Conservation (phyloP, 2,113 vertebrate genomes). For the Grammomys surdaster region DNA sequence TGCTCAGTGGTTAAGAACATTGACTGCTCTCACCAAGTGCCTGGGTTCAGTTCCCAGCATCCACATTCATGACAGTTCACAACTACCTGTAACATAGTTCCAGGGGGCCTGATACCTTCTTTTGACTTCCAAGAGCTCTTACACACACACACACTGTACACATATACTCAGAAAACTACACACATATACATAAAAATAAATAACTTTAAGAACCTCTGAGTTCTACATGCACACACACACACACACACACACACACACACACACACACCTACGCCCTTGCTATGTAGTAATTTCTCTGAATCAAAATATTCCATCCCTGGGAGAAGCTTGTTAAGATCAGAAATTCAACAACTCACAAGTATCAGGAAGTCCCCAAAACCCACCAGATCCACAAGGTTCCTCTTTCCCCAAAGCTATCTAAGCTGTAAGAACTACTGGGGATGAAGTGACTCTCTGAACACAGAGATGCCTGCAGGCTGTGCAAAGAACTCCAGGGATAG, state of each 20-base stretch:
- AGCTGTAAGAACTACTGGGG: neutral
- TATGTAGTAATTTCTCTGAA: neutral
- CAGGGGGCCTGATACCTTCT: no score
- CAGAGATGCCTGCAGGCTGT: neutral
- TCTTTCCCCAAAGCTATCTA: neutral
- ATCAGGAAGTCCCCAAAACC: neutral
- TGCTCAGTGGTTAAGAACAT: neutral
- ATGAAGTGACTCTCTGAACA: neutral
- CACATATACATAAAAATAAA: neutral
- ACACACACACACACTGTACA: neutral
- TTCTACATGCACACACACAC: neutral
- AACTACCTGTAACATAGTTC: neutral
- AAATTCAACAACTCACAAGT: neutral
- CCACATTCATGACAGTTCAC: neutral
- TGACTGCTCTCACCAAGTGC: neutral
- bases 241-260: neutral
- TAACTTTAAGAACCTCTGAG: neutral
- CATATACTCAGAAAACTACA: neutral
- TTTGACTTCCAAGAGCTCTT: neutral
- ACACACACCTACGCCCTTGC: neutral
- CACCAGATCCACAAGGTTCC: neutral
- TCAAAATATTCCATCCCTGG: neutral
- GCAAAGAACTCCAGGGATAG: neutral
- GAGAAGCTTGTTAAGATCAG: neutral
- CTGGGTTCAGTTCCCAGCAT: neutral